These are phyloP conservation scores for Caranx ignobilis DNA, from an alignment of 2,113 vertebrate genomes.

Conservation along the genomic window DNA sequence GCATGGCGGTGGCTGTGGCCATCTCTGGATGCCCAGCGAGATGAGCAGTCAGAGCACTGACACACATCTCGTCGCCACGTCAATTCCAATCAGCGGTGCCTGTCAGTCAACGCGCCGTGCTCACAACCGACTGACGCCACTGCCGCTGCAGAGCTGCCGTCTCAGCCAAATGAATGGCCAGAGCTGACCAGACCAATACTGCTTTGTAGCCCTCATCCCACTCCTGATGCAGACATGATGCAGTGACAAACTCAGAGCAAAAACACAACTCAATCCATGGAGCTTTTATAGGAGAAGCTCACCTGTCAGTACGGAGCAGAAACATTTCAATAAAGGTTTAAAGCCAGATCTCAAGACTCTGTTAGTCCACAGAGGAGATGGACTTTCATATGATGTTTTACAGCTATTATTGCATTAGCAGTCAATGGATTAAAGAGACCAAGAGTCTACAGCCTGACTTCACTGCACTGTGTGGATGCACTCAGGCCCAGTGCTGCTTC, in stretches of 20 bases:
- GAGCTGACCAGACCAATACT: slow-evolving; percentile 64
- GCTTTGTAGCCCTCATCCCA: slow-evolving; percentile 41
- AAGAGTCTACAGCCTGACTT: neutral
- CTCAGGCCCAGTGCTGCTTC: neutral
- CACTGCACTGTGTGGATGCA: neutral
- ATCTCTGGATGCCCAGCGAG: slow-evolving; percentile 76
- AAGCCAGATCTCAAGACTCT: neutral
- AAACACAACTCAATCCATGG: slow-evolving; percentile 29
- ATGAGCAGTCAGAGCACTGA: slow-evolving; percentile 85
- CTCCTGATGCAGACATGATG: slow-evolving; percentile 24
- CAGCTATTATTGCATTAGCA: neutral
- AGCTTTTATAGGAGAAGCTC: neutral
- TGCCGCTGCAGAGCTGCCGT: slow-evolving; percentile 55
- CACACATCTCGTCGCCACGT: slow-evolving; percentile 82
- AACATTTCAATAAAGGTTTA: neutral
- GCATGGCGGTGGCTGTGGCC: slow-evolving; percentile 63
- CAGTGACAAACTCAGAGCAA: slow-evolving; percentile 36
- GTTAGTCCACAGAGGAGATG: slow-evolving; percentile 8
- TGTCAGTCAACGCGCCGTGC: slow-evolving; percentile 72
- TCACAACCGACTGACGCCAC: slow-evolving; percentile 58
- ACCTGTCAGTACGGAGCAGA: neutral
- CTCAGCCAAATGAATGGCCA: slow-evolving; percentile 65
- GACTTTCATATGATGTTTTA: neutral
- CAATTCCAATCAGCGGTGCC: slow-evolving; percentile 83
- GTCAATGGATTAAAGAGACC: neutral